A percentile compares a stretch with the other conserved stretches of the same genome.
Conservation (phyloP, 1,140 invertebrate species). For the Gerris buenoi region DNA sequence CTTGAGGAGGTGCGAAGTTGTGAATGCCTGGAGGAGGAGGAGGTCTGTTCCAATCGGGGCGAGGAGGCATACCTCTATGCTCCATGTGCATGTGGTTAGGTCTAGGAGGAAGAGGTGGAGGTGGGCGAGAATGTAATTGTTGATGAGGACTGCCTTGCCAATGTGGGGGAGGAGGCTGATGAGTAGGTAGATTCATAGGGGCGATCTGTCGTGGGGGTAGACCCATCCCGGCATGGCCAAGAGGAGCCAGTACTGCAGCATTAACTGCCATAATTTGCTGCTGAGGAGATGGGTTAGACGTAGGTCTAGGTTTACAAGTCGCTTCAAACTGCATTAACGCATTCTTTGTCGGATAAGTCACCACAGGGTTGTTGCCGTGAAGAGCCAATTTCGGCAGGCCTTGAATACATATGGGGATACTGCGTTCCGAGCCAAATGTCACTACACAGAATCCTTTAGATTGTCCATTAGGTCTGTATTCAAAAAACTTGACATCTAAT, state of each 20-base stretch:
- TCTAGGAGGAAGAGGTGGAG: slow-evolving; percentile 10
- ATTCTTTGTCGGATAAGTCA: slow-evolving; percentile 89
- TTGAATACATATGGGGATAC: slow-evolving; percentile 78
- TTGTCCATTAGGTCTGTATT: slow-evolving; percentile 97
- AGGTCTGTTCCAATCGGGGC: slow-evolving; percentile 61
- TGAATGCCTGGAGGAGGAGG: slow-evolving; percentile 39
- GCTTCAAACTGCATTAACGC: slow-evolving; percentile 69
- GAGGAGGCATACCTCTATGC: slow-evolving; percentile 40
- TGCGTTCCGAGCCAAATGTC: slow-evolving; percentile 79
- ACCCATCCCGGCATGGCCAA: slow-evolving; percentile 29
- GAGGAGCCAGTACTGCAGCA: slow-evolving; percentile 28
- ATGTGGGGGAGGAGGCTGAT: slow-evolving; percentile 31
- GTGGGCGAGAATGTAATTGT: slow-evolving; percentile 16
- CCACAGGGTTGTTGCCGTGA: slow-evolving; percentile 85
- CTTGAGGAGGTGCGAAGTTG: slow-evolving; percentile 41
- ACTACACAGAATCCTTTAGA: slow-evolving; percentile 95
- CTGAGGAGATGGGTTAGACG: slow-evolving; percentile 34
- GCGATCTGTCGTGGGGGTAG: slow-evolving; percentile 41
- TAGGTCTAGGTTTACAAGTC: slow-evolving; percentile 72
- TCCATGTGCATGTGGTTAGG: slow-evolving; percentile 30
- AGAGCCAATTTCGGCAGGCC: slow-evolving; percentile 84
- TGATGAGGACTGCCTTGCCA: slow-evolving; percentile 34
- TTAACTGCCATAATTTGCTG: slow-evolving; percentile 17
- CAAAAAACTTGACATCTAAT: slow-evolving; percentile 97
- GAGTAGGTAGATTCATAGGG: slow-evolving; percentile 29